A percentile compares a stretch with the other conserved stretches of the same genome.
phyloP scores from a whole-genome alignment of 2,888 invertebrate genomes.

The Cataglyphis livida region DNA sequence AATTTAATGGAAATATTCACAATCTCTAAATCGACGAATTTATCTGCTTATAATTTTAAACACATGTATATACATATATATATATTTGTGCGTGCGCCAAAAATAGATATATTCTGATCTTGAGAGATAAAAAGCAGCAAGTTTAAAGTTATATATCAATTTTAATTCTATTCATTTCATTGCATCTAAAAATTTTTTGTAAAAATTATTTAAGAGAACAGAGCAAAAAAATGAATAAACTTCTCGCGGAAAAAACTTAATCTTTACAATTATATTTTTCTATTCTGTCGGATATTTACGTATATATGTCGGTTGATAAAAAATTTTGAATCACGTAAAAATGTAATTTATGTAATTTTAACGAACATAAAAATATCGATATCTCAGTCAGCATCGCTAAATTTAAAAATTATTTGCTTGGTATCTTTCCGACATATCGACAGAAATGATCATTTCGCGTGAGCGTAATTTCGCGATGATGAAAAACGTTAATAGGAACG shows the following conservation, averaged over 20 bases:
- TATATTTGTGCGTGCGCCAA: too few relatives aligned
- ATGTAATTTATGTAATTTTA: neutral
- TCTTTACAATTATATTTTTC: neutral
- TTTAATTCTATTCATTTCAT: neutral
- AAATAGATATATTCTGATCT: neutral
- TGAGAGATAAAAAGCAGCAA: neutral
- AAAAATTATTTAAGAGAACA: neutral
- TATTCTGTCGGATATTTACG: neutral
- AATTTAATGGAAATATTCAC: too few relatives aligned
- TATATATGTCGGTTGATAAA: conserved; percentile 4
- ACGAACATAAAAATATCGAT: neutral
- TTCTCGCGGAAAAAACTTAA: neutral
- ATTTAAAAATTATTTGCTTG: neutral
- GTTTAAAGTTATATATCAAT: neutral
- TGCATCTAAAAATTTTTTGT: neutral
- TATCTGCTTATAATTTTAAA: too few relatives aligned
- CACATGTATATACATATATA: too few relatives aligned
- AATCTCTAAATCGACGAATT: too few relatives aligned
- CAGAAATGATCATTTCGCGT: conserved; percentile 9
- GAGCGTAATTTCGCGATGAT: neutral
- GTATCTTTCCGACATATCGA: conserved; percentile 1
- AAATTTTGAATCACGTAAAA: neutral
- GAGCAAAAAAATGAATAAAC: neutral
- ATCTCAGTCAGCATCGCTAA: neutral
- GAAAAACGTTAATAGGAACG: neutral